Evolutionary conservation across 2,888 invertebrate genomes (phyloP), one percentile per base, ranked within the genome.

Genomic region (Plagodis pulveraria): DNA sequence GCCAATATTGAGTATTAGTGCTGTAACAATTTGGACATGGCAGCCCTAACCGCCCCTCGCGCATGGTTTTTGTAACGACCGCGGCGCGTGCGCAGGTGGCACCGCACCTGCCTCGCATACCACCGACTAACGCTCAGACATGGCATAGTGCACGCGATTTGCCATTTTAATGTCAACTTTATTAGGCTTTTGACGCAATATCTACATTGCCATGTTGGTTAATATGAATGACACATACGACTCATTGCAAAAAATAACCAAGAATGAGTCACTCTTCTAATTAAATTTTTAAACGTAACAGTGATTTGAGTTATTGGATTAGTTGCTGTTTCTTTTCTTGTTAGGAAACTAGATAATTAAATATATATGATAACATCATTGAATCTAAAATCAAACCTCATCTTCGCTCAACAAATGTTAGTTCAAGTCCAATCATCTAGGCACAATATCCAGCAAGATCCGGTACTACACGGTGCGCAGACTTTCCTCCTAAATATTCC

Each of bases 71-170:
- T 87, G 87, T 88, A 87, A 87, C 87, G 86, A 80, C 65, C 73
- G 70, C 85, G 83, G 82, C 89, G 83, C 90, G 87, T 84, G 89
- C 91, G 91, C 91, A 92, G 91, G 91, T 92, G 91, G 72, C 81
- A 64, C 83, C 72, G 87, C 94, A 87, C 91, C 94, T 87, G 94
- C 93, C 78, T 86, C 73, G 83, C 87, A 90, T 69, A 87, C 73
- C 72, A 73, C 72, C 73, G 64, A 76, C 77, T 67, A 80, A 77
- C 77, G 66, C 70, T 75, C 83, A 87, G 83, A 84, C 80, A 76
- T 74, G 80, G 82, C 86, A 86, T 82, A 84, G 78, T 77, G 78
- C 81, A 84, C 84, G 72, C 68, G 69, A 79, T 81, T 81, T 74
- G 68, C 71, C 62, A 73, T 73, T 74, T 67, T 68, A 50, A 53